Conservation (phyloP, 2,113 vertebrate species). For the Callorhinus ursinus region DNA sequence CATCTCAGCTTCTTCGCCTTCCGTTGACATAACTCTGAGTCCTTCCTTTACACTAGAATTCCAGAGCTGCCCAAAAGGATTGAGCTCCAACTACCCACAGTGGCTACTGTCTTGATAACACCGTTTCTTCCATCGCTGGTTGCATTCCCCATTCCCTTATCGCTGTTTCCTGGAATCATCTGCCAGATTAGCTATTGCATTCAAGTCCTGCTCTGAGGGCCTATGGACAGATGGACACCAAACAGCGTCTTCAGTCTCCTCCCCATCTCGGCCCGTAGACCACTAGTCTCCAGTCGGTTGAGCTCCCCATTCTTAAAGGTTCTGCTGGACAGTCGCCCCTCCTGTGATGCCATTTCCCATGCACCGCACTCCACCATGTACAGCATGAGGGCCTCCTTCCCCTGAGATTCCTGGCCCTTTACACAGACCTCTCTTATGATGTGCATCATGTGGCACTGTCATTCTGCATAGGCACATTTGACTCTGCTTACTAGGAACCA, state of each 20-base stretch:
- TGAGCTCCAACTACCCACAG: neutral
- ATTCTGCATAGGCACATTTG: neutral
- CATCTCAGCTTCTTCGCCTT: neutral
- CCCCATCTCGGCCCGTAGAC: neutral
- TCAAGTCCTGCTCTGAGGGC: neutral
- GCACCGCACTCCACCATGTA: neutral
- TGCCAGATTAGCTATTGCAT: neutral
- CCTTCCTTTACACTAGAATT: neutral
- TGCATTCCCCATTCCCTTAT: neutral
- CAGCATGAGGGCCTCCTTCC: neutral
- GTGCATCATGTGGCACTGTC: accelerated
- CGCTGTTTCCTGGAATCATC: neutral
- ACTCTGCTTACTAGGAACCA: neutral
- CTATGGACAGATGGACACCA: neutral
- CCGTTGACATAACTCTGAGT: neutral
- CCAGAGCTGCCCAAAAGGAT: neutral
- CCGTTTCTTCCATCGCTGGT: neutral
- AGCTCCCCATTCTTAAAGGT: neutral
- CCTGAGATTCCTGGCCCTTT: neutral
- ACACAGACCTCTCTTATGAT: neutral
- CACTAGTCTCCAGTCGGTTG: neutral
- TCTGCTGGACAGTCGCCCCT: neutral
- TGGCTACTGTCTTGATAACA: neutral
- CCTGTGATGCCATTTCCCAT: neutral
- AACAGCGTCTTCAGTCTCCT: neutral